Evolutionary conservation across 2,113 vertebrate species (phyloP), one percentile per base, ranked within the genome.

Genomic region (Collichthys lucidus): DNA sequence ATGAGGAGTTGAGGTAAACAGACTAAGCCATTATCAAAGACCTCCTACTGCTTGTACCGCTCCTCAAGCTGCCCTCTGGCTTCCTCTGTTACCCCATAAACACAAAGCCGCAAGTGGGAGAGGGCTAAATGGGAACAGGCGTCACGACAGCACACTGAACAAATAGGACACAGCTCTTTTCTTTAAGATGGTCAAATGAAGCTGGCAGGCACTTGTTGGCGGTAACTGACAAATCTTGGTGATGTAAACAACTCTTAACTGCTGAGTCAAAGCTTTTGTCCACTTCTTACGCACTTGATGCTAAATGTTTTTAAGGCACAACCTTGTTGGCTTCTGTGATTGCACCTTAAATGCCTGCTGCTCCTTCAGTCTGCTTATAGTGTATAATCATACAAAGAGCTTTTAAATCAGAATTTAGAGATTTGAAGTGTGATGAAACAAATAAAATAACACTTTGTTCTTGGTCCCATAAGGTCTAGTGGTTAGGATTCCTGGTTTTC

Each of bases 41-140:
- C 86, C 12, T 62, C 87, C 86, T 77, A 35, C 68, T 77, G 76
- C 59, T 78, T 52, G 52, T n/a, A n/a, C 44, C 3, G 0, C 61
- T 75, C 68, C 14, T 74, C 77, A 57, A 11, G 64, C 74, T 78
- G 62, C 76, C 70, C 50, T 72, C 31, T 52, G 42, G 57, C 80
- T 76, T 70, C 60, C 65, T 79, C 49, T 20, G 15, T 63, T 52
- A 16, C 63, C 55, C 68, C 59, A 35, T 78, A 68, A 90, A 84
- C 61, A 56, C 15, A 78, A 29, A 78, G 60, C 3, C 5, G 35
- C 84, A 57, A 79, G 61, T 47, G 56, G 62, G 44, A 74, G 46
- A 35, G 20, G n/a, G 20, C 42, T 76, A 61, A 90, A 68, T 49
- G 65, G 71, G 71, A 89, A 71, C 84, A 89, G 59, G 40, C 70